A percentile compares a stretch with the other conserved stretches of the same genome.
These are phyloP conservation scores for Orchesella flavescens DNA, from an alignment of 2,888 invertebrate species.

Conservation along the genomic window DNA sequence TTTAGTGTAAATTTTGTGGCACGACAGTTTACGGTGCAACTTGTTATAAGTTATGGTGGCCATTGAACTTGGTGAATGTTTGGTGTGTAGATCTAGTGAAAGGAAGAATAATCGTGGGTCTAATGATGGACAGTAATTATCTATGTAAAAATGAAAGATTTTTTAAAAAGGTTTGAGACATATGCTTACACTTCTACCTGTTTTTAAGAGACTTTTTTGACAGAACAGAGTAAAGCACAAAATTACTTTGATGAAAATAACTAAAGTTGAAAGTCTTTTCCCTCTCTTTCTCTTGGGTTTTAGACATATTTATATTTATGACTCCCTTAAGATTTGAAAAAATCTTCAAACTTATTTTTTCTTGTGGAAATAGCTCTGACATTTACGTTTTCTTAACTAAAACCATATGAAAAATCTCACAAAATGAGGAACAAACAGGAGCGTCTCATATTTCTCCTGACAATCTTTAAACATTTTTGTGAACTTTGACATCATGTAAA, in stretches of 20 bases:
- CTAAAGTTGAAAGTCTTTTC: not conserved
- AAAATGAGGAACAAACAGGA: conserved; percentile 44
- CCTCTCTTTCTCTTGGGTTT: not conserved
- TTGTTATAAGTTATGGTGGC: conserved; percentile 7
- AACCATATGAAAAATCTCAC: conserved; percentile 20
- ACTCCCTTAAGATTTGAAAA: not conserved
- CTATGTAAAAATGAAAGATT: conserved; percentile 21
- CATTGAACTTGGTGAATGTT: conserved; percentile 29
- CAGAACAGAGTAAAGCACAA: conserved; percentile 4
- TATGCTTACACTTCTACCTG: not conserved
- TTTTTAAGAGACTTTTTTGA: not conserved
- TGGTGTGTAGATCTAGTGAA: not conserved
- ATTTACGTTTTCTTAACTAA: not conserved
- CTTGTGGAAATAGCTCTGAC: not conserved
- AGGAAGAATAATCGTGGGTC: not conserved
- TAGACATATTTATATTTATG: not conserved
- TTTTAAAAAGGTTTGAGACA: conserved; percentile 15
- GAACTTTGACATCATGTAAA: conserved; percentile 51
- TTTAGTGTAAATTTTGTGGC: too few species aligned
- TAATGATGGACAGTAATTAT: conserved; percentile 49
- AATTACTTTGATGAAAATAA: not conserved
- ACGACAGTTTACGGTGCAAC: too few species aligned
- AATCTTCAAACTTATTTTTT: not conserved
- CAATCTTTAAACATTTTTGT: conserved; percentile 56
- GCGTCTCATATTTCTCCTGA: conserved; percentile 27